These are phyloP conservation scores for Bradypodion ventrale DNA, from an alignment of 2,797 vertebrate genomes.

Conservation along the genomic window DNA sequence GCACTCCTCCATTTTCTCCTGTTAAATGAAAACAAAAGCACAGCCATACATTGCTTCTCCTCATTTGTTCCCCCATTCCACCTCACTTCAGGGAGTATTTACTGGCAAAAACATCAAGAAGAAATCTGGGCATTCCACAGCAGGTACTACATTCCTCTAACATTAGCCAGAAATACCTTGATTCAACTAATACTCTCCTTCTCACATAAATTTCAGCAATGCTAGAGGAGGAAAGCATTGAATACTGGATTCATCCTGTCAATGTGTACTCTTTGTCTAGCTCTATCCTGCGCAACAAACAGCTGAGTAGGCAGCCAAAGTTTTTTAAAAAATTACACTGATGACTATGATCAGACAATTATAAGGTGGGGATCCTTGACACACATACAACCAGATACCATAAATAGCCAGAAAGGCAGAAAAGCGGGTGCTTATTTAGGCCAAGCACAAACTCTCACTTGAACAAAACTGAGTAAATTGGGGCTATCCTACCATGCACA, in stretches of 20 bases:
- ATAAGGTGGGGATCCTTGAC: not conserved
- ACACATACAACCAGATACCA: not conserved
- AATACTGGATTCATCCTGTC: not conserved
- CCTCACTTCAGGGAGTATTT: conserved; percentile 11
- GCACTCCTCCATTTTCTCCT: conserved; percentile 71
- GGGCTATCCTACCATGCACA: no score
- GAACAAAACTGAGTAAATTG: no score
- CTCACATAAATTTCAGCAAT: not conserved
- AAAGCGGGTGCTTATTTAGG: no score
- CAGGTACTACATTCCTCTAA: conserved; percentile 1
- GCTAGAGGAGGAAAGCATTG: conserved; percentile 30
- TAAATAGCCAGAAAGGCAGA: no score
- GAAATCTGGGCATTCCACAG: not conserved
- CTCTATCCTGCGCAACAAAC: not conserved
- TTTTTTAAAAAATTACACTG: not conserved
- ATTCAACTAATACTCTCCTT: conserved; percentile 35
- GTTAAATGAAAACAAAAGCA: conserved; percentile 70
- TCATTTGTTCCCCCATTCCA: conserved; percentile 41
- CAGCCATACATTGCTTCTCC: conserved; percentile 56
- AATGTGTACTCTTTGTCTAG: not conserved
- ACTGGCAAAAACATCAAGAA: conserved; percentile 12
- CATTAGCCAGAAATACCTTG: conserved; percentile 52
- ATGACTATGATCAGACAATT: not conserved
- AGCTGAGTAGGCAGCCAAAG: not conserved
- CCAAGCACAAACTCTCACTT: no score